Base-by-base conservation (phyloP, 2,888 invertebrate species). In the Agrotis puta region DNA sequence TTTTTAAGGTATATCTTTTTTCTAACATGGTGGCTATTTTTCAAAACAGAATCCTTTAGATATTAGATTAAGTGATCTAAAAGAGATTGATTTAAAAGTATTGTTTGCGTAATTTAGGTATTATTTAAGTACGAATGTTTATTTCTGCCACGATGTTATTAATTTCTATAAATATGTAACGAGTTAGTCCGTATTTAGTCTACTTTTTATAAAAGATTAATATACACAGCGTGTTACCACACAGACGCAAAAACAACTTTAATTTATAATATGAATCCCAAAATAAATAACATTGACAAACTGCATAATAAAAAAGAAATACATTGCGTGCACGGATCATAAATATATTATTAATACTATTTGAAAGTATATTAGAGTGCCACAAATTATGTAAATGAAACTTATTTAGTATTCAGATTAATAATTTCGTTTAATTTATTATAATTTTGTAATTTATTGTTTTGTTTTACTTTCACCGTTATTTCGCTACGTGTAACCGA, bases 381-480 rank as follows among this genome's bases (percentile, higher is more conserved):
- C 24, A 27, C 1, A 22, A 70, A 47, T 70, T 70, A 71, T 78
- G 57, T 45, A 20, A 71, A 74, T 74, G 13, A 53, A 39, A 58
- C 27, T 14, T 9, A 48, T 63, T 14, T 14, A 20, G 18, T 27
- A 43, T 27, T 27, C 11, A 27, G 6, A 74, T 51, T 51, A 51
- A 62, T 62, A 43, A 62, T 77, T 58, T 74, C 13, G 62, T 78
- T 71, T 0, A 71, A 58, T 71, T 43, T n/a, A 22, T 62, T 62
- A 3, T 13, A 27, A 58, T 43, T 53, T 58, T 51, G 16, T 27
- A 48, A 74, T 22, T 56, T 64, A n/a, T 66, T 33, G 50, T 66
- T 48, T 75, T 13, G 9, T 62, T 56, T 77, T 70, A 70, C 50
- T 61, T 56, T 77, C 24, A 70, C 62, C 14, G 45, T 70, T 70